Conservation (phyloP, 2,113 vertebrate genomes). For the Miniopterus natalensis region DNA sequence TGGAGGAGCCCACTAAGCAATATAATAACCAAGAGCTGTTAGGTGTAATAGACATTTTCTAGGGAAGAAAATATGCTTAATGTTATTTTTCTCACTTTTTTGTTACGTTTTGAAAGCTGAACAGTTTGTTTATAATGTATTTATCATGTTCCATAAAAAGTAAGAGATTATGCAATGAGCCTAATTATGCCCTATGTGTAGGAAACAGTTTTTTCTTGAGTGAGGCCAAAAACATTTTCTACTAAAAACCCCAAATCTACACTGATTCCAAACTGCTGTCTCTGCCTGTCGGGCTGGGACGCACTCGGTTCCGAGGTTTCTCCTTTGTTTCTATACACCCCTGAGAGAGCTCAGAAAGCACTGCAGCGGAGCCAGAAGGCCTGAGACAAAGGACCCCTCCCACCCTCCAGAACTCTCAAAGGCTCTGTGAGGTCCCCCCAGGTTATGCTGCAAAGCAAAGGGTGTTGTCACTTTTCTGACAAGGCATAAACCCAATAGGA, state of each 20-base stretch:
- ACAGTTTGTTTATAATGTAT: slow-evolving; percentile 56
- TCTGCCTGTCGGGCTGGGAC: neutral
- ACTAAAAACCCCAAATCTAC: neutral
- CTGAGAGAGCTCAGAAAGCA: slow-evolving; percentile 4
- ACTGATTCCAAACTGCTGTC: neutral
- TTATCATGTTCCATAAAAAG: slow-evolving; percentile 44
- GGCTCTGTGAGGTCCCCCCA: neutral
- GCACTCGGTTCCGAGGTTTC: neutral
- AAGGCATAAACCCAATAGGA: neutral
- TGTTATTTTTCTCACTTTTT: slow-evolving; percentile 59
- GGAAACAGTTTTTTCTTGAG: neutral
- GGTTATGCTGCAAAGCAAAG: neutral
- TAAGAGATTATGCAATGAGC: neutral
- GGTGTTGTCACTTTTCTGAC: slow-evolving; percentile 54
- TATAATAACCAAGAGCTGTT: slow-evolving; percentile 28
- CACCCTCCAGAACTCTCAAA: neutral
- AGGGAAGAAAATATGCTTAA: neutral
- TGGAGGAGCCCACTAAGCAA: neutral
- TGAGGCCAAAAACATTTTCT: neutral
- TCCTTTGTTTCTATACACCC: neutral
- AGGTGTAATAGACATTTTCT: slow-evolving; percentile 59
- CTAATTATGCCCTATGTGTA: neutral
- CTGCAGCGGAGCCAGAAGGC: neutral
- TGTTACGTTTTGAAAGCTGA: slow-evolving; percentile 65
- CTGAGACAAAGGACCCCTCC: neutral